Evolutionary conservation across 2,797 vertebrate species (phyloP).

Genomic region (Antrozous pallidus): DNA sequence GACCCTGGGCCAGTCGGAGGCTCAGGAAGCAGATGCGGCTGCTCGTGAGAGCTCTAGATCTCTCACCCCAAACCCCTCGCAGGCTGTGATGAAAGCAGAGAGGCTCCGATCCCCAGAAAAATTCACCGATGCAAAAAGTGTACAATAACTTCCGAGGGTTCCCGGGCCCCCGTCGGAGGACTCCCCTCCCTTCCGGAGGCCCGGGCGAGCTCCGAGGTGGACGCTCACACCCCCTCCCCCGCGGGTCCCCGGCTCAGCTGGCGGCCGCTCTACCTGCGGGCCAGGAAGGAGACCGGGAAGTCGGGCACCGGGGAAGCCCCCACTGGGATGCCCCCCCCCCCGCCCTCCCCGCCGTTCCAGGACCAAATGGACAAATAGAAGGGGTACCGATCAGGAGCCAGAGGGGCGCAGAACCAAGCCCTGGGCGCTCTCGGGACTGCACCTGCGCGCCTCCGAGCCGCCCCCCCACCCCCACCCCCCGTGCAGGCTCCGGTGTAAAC

Average conservation of each 20-base stretch:
- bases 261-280: neutral
- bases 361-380: slow-evolving; percentile 56
- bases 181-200: neutral
- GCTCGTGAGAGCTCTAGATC: neutral
- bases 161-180: neutral
- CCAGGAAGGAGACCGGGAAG: neutral
- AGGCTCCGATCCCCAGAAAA: neutral
- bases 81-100: neutral
- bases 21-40: neutral
- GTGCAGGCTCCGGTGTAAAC: slow-evolving; percentile 40
- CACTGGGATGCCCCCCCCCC: neutral
- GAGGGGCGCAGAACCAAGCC: neutral
- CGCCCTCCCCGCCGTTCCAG: too few relatives aligned
- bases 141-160: slow-evolving; percentile 43
- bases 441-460: slow-evolving; percentile 30
- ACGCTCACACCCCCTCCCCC: neutral
- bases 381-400: neutral
- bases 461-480: neutral
- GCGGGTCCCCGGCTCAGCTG: neutral
- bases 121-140: neutral
- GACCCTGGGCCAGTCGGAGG: neutral
- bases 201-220: neutral
- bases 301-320: neutral
- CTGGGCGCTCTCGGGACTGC: neutral
- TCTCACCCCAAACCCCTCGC: neutral